Percentiles rank a stretch among this genome's conserved stretches.
These are phyloP conservation scores for Peromyscus polionotus DNA, from an alignment of 2,113 vertebrate species.

Conservation along the genomic window DNA sequence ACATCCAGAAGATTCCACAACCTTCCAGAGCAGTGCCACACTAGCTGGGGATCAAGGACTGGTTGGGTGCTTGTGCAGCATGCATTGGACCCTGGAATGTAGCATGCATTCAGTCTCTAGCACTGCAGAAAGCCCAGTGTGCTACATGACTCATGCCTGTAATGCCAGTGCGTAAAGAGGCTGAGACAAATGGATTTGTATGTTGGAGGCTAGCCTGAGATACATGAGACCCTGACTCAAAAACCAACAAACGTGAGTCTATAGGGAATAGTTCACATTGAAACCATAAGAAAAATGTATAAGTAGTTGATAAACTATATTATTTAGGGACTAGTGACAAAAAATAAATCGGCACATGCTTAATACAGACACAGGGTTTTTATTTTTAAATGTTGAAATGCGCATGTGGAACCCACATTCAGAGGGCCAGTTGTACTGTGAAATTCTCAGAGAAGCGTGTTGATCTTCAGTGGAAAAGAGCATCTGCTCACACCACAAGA, in stretches of 20 bases:
- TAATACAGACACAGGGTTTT: not conserved
- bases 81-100: not conserved
- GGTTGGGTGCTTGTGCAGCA: not conserved
- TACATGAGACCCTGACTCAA: not conserved
- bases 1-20: not conserved
- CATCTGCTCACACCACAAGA: not conserved
- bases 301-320: not conserved
- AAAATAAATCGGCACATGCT: not conserved
- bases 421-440: not conserved
- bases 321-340: not conserved
- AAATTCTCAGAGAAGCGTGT: not conserved
- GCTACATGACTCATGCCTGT: not conserved
- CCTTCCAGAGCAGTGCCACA: not conserved
- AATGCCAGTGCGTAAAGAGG: not conserved
- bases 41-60: not conserved
- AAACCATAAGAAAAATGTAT: not conserved
- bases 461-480: not conserved
- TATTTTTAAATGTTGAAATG: not conserved
- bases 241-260: not conserved
- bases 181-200: not conserved
- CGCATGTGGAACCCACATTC: not conserved
- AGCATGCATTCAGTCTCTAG: no score
- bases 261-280: not conserved
- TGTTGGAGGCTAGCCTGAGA: not conserved
- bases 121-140: not conserved